phyloP scores from a whole-genome alignment of 2,888 invertebrate species.

The Diadegma fenestrale region DNA sequence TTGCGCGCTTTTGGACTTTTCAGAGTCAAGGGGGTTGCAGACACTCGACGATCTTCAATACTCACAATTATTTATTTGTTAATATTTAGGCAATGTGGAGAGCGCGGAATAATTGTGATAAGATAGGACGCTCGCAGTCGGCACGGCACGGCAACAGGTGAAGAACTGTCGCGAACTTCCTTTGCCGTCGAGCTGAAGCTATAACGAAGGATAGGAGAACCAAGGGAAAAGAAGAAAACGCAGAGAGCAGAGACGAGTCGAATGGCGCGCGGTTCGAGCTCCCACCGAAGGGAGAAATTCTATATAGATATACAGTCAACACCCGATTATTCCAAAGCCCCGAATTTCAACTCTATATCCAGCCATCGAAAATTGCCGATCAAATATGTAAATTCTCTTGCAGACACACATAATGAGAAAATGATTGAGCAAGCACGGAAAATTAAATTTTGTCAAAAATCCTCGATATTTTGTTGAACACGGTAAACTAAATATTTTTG shows the following conservation, averaged over 20 bases:
- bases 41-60: neutral
- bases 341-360: neutral
- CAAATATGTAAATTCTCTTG: no score
- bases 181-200: constrained; percentile 44
- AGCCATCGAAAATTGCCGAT: neutral
- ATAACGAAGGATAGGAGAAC: constrained; percentile 49
- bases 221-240: constrained; percentile 63
- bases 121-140: constrained; percentile 66
- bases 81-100: neutral
- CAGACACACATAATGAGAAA: no score
- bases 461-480: no score
- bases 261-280: constrained; percentile 62
- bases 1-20: neutral
- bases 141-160: constrained; percentile 71
- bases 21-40: no score
- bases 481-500: no score
- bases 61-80: constrained; percentile 4
- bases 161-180: constrained; percentile 68
- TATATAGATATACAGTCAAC: constrained; percentile 52
- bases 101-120: constrained; percentile 37
- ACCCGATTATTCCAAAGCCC: constrained; percentile 20
- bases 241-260: constrained; percentile 61
- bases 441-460: no score
- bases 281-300: constrained; percentile 64
- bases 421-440: no score